Evolutionary conservation across 2,888 invertebrate species (phyloP), one percentile per base, ranked within the genome.

Genomic region (Hyalella azteca): DNA sequence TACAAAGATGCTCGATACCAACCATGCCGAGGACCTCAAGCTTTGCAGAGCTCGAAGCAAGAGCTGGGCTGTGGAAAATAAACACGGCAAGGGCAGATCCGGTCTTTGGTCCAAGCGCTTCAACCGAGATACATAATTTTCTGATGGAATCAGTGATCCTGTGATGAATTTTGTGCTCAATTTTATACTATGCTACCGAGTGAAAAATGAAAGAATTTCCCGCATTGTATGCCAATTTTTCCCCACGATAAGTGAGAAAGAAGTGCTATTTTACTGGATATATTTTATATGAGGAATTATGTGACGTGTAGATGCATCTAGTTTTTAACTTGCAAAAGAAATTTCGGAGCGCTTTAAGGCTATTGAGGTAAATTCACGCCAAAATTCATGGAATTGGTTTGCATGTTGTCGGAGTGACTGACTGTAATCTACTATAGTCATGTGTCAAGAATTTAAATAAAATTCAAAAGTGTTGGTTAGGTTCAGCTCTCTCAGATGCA

Each of bases 1-100:
- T 88, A 91, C 92, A 49, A 93, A 94, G 79, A 98, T 98, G 98
- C 87, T 92, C 82, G 93, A 97, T 87, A 94, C 95, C 0, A 91
- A 91, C 77, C 93, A 94, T 87, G 91, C 91, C 81, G 91, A 91
- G 3, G 92, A 93, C 82, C 89, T 96, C 78, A 90, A 91, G 78
- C 91, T 91, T 84, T 96, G 94, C 87, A 91, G 95, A 60, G 91
- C 91, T 85, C 93, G 94, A 87, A 92, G 93, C 85, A 94, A 93
- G 88, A 92, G 93, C 0, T 89, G 88, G 88, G 86, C 86, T 40
- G 86, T 85, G n/a, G 86, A 85, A 39, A 84, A 84, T 39, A 84
- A 82, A 66, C 81, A 82, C 26, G 49, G 48, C 41, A 73, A 73
- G n/a, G 66, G 79, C 45, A 60, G 73, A 15, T n/a, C n/a, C n/a